Conservation (phyloP, 2,888 invertebrate genomes). For the Caenorhabditis macrosperma region DNA sequence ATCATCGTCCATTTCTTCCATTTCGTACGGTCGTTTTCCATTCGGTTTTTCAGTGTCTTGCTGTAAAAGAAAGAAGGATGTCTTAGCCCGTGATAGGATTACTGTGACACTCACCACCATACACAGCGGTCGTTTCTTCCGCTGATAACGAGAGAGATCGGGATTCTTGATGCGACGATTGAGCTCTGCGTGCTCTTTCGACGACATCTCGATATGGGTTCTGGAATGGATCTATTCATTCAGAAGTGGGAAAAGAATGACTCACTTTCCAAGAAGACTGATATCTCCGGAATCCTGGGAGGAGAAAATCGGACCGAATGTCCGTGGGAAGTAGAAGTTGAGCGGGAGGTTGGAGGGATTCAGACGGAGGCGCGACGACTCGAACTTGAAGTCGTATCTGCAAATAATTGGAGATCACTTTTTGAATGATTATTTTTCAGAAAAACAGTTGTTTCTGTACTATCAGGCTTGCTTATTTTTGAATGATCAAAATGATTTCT, state of each 20-base stretch:
- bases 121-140: conserved; percentile 23
- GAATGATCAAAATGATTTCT: too few relatives aligned
- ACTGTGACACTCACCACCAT: conserved; percentile 31
- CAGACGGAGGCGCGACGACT: conserved; percentile 31
- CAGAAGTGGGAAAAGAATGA: not conserved
- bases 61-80: too few relatives aligned
- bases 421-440: too few relatives aligned
- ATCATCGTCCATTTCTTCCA: conserved; percentile 35
- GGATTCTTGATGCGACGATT: conserved; percentile 25
- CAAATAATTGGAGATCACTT: not conserved
- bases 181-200: conserved; percentile 45
- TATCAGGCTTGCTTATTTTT: too few relatives aligned
- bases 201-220: conserved; percentile 39
- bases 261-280: conserved; percentile 18
- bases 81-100: too few relatives aligned
- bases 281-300: conserved; percentile 10
- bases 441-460: too few relatives aligned
- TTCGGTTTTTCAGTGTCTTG: conserved; percentile 5
- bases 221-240: not conserved
- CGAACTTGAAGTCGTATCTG: conserved; percentile 59
- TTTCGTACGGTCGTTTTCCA: conserved; percentile 14
- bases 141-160: conserved; percentile 19
- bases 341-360: conserved; percentile 9
- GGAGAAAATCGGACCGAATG: not conserved
- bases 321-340: conserved; percentile 32